phyloP scores from a whole-genome alignment of 2,113 vertebrate species.

The Lynx canadensis region DNA sequence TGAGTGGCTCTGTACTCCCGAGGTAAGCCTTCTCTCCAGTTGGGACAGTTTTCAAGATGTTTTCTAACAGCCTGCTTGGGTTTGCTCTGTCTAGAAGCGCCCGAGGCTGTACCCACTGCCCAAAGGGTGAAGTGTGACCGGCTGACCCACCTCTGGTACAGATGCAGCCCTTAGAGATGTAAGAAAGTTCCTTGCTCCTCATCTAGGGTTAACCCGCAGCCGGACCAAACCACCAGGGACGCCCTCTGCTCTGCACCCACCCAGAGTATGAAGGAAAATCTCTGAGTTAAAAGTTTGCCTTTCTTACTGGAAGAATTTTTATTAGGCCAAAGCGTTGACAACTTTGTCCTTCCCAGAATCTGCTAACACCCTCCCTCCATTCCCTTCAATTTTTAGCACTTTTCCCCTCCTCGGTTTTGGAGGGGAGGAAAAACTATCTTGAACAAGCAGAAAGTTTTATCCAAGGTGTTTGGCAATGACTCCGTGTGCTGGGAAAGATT shows the following conservation, averaged over 20 bases:
- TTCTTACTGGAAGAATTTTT: slow-evolving; percentile 64
- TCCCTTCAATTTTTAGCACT: not conserved
- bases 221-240: not conserved
- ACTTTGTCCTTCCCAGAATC: slow-evolving; percentile 41
- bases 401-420: slow-evolving; percentile 23
- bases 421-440: not conserved
- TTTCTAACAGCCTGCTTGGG: not conserved
- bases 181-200: not conserved
- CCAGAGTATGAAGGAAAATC: not conserved
- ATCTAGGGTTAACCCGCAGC: not conserved
- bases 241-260: not conserved
- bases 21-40: not conserved
- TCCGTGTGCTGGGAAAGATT: slow-evolving; percentile 63
- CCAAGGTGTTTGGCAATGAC: slow-evolving; percentile 55
- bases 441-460: slow-evolving; percentile 35
- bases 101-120: not conserved
- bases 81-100: not conserved
- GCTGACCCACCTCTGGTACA: not conserved
- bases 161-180: not conserved
- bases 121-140: not conserved
- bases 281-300: not conserved
- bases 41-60: not conserved
- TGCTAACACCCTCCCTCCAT: not conserved
- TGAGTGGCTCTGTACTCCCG: not conserved
- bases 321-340: slow-evolving; percentile 62